Percentiles rank a stretch among this genome's conserved stretches.
Evolutionary conservation across 2,113 vertebrate genomes (phyloP).

Genomic region (Microcebus murinus): DNA sequence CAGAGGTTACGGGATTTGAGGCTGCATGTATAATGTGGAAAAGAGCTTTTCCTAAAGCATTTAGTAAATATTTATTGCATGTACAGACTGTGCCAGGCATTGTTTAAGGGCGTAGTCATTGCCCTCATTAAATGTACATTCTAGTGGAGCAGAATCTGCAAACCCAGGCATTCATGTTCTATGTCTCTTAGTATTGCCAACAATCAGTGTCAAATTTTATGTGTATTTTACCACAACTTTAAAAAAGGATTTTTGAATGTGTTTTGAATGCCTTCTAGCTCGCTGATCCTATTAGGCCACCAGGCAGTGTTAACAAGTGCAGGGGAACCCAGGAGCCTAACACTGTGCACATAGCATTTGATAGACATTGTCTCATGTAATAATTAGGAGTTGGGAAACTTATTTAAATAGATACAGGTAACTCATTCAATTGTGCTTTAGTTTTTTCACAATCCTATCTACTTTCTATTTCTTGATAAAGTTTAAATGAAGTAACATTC

Average conservation of each 20-base stretch:
- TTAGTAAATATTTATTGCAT: background rate
- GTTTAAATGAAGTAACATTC: background rate
- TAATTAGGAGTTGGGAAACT: background rate
- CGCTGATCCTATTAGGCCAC: background rate
- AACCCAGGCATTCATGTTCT: background rate
- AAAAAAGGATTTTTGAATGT: background rate
- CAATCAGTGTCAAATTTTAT: background rate
- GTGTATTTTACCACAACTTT: background rate
- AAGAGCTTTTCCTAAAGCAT: background rate
- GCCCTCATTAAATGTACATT: background rate
- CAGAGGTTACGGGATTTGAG: background rate
- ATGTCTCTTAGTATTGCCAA: background rate
- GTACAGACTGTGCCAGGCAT: background rate
- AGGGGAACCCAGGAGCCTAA: background rate
- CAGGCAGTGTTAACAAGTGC: background rate
- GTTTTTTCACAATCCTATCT: background rate
- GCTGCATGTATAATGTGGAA: background rate
- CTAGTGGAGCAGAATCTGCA: background rate
- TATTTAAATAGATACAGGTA: background rate
- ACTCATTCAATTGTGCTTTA: background rate
- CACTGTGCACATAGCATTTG: accelerated
- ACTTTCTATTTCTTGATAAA: background rate
- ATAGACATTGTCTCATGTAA: too few species aligned
- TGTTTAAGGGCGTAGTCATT: background rate
- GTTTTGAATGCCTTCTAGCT: background rate